These are phyloP conservation scores for Drosophila lacicola DNA, from an alignment of 2,888 invertebrate species.

Conservation along the genomic window DNA sequence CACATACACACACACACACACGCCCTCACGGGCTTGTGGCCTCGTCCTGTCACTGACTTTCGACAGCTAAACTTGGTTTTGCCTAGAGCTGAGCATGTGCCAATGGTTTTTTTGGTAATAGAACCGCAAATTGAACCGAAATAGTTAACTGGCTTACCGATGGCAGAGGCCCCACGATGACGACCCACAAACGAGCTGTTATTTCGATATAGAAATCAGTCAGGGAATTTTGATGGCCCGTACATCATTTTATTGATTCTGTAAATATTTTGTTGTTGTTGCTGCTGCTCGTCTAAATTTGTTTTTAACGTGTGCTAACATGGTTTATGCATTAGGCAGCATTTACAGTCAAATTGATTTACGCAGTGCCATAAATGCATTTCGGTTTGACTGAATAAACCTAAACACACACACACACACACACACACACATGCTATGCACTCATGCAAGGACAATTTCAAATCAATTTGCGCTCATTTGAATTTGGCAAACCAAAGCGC, in stretches of 20 bases:
- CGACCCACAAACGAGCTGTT: background rate
- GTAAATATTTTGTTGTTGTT: conserved; percentile 1
- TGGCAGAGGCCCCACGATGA: conserved; percentile 1
- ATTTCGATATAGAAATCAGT: conserved; percentile 22
- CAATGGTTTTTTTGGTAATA: conserved; percentile 63
- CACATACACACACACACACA: conserved; percentile 4
- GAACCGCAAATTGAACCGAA: conserved; percentile 73
- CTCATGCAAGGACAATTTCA: conserved; percentile 59
- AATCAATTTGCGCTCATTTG: conserved; percentile 71
- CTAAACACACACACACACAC: conserved; percentile 7
- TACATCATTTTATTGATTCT: background rate
- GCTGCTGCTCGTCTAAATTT: conserved; percentile 1
- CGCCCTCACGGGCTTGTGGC: background rate
- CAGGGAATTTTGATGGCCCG: conserved; percentile 1
- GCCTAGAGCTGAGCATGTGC: conserved; percentile 49
- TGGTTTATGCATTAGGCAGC: conserved; percentile 48
- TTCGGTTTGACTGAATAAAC: conserved; percentile 21
- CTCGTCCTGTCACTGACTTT: conserved; percentile 18
- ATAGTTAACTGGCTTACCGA: conserved; percentile 35
- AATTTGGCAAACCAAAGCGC: conserved; percentile 62
- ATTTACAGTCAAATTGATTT: conserved; percentile 56
- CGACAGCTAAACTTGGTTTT: conserved; percentile 32
- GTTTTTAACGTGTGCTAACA: conserved; percentile 37
- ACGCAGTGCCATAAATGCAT: conserved; percentile 37
- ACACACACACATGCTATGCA: conserved; percentile 9